These are phyloP conservation scores for Felis catus DNA, from an alignment of 2,113 vertebrate genomes.

Conservation along the genomic window F.catus_Fca126_mat1.0 CM031429.1:60843001-60843500, in stretches of 20 bases:
- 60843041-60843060: not conserved
- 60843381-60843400: not conserved
- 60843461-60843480: not conserved
- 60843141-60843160: too few relatives aligned
- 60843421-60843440: not conserved
- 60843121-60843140: too few relatives aligned
- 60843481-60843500: not conserved
- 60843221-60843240: not conserved
- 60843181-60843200: too few relatives aligned
- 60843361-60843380: not conserved
- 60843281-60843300: slow-evolving; percentile 3
- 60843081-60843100: not conserved
- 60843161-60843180: too few relatives aligned
- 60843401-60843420: not conserved
- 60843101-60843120: not conserved
- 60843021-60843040: not conserved
- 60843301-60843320: not conserved
- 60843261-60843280: not conserved
- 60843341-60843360: not conserved
- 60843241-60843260: not conserved
- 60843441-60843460: not conserved
- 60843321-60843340: not conserved
- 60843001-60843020: not conserved
- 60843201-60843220: not conserved
- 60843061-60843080: not conserved